phyloP scores from a whole-genome alignment of 2,797 vertebrate genomes.

The Microhierax caerulescens region DNA sequence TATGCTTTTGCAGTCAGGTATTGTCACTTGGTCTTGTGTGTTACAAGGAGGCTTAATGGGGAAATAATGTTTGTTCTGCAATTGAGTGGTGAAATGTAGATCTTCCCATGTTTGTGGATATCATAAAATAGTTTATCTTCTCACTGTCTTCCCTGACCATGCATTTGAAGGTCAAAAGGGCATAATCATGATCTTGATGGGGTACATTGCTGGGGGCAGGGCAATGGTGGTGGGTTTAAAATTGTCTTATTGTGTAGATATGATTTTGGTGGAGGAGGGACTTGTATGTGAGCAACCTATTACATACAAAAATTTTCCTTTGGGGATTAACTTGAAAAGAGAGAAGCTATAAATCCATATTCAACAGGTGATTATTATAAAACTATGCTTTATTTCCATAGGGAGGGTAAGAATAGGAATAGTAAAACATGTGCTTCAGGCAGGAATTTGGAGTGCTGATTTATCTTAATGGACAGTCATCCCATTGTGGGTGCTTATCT shows the following conservation, averaged over 20 bases:
- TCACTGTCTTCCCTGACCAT: background rate
- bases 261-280: background rate
- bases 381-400: background rate
- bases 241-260: accelerated
- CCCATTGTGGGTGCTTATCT: background rate
- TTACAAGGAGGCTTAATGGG: background rate
- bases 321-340: background rate
- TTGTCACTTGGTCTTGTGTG: background rate
- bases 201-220: background rate
- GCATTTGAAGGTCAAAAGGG: background rate
- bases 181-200: accelerated
- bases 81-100: background rate
- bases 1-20: background rate
- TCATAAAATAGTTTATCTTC: background rate
- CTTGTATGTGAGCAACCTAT: background rate
- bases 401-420: background rate
- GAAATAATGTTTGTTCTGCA: background rate
- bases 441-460: background rate
- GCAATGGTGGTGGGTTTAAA: background rate
- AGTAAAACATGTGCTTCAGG: background rate
- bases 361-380: background rate
- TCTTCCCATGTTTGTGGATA: background rate
- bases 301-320: background rate
- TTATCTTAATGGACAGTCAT: background rate
- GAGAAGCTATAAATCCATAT: background rate